phyloP scores from a whole-genome alignment of 2,113 vertebrate species.

The Pseudorectes ferrugineus region DNA sequence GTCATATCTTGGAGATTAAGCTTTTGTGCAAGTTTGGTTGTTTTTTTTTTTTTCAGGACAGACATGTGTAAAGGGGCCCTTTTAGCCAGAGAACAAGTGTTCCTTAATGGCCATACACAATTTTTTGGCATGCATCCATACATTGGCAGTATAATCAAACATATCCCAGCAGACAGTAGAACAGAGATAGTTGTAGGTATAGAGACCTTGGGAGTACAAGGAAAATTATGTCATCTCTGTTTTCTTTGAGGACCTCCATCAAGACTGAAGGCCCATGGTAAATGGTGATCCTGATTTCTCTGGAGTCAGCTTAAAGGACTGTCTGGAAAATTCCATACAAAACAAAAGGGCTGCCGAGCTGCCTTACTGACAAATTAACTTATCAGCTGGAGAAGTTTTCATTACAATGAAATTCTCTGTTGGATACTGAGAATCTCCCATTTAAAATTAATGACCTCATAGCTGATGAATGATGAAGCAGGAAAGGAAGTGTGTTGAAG shows the following conservation, averaged over 20 bases:
- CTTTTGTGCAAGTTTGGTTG: not conserved
- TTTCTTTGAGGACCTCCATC: not conserved
- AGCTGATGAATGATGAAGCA: conserved; percentile 36
- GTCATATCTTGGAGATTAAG: conserved; percentile 48
- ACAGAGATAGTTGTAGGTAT: conserved; percentile 15
- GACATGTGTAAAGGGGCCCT: conserved; percentile 37
- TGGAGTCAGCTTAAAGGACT: not conserved
- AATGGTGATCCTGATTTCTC: not conserved
- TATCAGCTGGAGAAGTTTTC: conserved; percentile 39
- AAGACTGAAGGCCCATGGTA: not conserved
- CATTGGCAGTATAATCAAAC: conserved; percentile 12
- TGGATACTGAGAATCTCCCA: not conserved
- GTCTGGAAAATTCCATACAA: conserved; percentile 15
- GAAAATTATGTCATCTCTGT: not conserved
- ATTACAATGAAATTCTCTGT: conserved; percentile 28
- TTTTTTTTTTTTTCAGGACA: not conserved
- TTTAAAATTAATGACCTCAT: conserved; percentile 47
- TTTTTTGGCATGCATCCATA: conserved; percentile 39
- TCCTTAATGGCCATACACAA: conserved; percentile 28
- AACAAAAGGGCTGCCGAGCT: not conserved
- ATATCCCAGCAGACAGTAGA: conserved; percentile 1
- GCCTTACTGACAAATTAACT: conserved; percentile 35
- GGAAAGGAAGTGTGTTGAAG: conserved; percentile 6
- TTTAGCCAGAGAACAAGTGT: conserved; percentile 37
- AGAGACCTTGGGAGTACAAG: not conserved